Conservation (phyloP, 2,888 invertebrate genomes). For the Microplitis manilae region DNA sequence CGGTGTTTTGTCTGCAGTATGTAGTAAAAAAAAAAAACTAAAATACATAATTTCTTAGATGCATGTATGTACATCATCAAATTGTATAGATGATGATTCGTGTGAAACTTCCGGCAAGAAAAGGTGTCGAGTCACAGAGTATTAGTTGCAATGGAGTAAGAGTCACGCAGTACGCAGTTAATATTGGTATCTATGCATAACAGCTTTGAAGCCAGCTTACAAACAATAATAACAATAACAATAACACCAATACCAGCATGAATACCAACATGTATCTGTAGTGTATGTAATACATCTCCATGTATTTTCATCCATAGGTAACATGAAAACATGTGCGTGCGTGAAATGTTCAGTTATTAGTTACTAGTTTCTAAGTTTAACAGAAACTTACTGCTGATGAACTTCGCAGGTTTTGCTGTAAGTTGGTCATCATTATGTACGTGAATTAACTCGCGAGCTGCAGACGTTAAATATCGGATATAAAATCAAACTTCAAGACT, state of each 20-base stretch:
- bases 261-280: background rate
- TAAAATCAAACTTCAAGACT: background rate
- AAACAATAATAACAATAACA: background rate
- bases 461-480: background rate
- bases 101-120: constrained; percentile 24
- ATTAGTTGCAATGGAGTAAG: background rate
- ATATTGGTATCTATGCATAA: background rate
- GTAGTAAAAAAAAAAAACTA: background rate
- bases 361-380: background rate
- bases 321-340: background rate
- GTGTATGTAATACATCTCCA: background rate
- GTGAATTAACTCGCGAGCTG: background rate
- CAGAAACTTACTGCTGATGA: background rate
- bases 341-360: background rate
- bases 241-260: background rate
- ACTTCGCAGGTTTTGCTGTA: background rate
- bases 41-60: background rate
- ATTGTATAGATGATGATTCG: constrained; percentile 15
- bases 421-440: background rate
- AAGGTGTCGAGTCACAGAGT: constrained; percentile 27
- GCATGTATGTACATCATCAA: background rate
- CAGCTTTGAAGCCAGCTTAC: background rate
- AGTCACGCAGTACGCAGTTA: constrained; percentile 22
- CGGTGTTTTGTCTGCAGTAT: no score
- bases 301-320: background rate